Conservation (phyloP, 1,140 invertebrate genomes). For the Colletes latitarsis region DNA sequence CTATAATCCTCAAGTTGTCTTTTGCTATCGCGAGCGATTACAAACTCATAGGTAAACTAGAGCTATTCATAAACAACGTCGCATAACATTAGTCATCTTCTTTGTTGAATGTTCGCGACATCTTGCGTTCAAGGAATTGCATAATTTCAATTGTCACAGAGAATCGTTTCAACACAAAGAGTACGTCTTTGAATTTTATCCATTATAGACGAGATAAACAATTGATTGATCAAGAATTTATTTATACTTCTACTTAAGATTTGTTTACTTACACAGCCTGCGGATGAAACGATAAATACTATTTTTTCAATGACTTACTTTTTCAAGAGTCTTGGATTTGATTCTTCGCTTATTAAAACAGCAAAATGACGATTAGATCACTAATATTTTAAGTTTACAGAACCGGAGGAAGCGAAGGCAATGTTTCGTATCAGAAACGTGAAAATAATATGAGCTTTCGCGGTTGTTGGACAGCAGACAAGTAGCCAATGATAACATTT, state of each 20-base stretch:
- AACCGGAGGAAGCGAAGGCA: no score
- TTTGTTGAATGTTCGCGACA: background rate
- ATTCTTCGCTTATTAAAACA: background rate
- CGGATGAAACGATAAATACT: background rate
- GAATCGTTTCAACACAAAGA: background rate
- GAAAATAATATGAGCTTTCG: background rate
- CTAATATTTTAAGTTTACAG: background rate
- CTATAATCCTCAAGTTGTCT: background rate
- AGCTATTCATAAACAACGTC: conserved; percentile 18
- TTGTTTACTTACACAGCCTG: background rate
- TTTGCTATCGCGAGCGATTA: background rate
- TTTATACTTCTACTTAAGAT: background rate
- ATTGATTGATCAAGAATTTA: background rate
- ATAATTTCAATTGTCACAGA: background rate
- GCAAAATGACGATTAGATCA: no score
- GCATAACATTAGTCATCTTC: conserved; percentile 5
- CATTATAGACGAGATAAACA: no score
- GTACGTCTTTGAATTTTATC: background rate
- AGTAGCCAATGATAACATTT: conserved; percentile 9
- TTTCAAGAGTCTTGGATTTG: background rate
- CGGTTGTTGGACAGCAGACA: background rate
- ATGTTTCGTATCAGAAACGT: background rate
- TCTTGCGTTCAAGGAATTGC: background rate
- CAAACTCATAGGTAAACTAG: background rate
- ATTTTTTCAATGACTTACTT: background rate